phyloP scores from a whole-genome alignment of 2,888 invertebrate species.

The Glyphotaelius pellucidus region DNA sequence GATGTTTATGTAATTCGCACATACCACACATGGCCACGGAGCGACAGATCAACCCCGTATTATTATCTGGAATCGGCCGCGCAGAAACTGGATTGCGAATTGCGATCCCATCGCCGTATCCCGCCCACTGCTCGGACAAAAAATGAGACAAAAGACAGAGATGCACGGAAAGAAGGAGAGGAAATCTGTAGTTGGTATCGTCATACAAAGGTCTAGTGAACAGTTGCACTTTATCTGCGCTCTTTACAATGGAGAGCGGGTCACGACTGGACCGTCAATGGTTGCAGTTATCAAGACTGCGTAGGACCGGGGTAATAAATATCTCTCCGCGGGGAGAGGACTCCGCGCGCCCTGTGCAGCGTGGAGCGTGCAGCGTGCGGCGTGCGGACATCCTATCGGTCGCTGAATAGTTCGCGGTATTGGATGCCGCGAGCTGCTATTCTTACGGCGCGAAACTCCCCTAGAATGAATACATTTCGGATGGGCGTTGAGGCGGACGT shows the following conservation, averaged over 20 bases:
- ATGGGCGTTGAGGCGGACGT: not conserved
- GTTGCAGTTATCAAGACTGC: slow-evolving; percentile 50
- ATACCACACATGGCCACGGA: slow-evolving; percentile 36
- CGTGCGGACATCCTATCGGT: not conserved
- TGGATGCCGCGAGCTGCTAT: slow-evolving; percentile 10
- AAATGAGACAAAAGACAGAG: slow-evolving; percentile 2
- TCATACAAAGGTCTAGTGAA: slow-evolving; percentile 38
- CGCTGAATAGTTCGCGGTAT: slow-evolving; percentile 1
- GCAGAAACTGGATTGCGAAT: slow-evolving; percentile 47
- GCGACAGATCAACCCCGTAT: slow-evolving; percentile 35
- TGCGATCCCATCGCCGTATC: slow-evolving; percentile 12
- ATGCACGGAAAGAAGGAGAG: not conserved
- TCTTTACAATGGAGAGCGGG: slow-evolving; percentile 62
- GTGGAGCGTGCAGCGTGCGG: not conserved
- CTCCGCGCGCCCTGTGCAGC: not conserved
- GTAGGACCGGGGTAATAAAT: slow-evolving; percentile 56
- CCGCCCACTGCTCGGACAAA: slow-evolving; percentile 44
- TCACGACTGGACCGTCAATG: slow-evolving; percentile 61
- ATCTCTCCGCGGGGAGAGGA: slow-evolving; percentile 41
- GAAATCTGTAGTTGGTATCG: slow-evolving; percentile 25
- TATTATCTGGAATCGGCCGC: slow-evolving; percentile 47
- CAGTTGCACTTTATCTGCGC: slow-evolving; percentile 59
- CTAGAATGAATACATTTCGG: not conserved
- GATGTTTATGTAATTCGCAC: slow-evolving; percentile 43
- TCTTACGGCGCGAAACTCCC: not conserved